Evolutionary conservation across 2,888 invertebrate genomes (phyloP), one percentile per base, ranked within the genome.

Genomic region (Morpho achilles): DNA sequence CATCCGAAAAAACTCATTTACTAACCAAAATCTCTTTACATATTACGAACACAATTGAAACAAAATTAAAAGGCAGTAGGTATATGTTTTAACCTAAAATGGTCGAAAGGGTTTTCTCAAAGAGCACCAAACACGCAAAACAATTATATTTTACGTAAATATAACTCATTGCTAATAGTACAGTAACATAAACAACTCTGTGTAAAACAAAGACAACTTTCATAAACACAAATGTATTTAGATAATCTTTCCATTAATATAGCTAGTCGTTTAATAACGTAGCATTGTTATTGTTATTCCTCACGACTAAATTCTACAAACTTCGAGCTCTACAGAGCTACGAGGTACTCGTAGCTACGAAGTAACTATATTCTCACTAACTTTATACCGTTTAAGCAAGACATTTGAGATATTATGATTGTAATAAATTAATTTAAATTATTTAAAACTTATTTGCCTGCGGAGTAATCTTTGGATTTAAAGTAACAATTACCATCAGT

Each of bases 331-430:
- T 72, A 69, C 69, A 64, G 40, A 51, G 67, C 74, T 78, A 76
- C 75, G 72, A 48, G 45, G 43, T 16, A 16, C 16, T 16, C 16
- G 59, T 61, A 16, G 68, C 76, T 76, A 77, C 74, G 73, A 59
- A 58, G 54, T 47, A 50, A 54, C 10, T 49, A 16, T 50, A 22
- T 4, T 52, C 45, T 45, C 52, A 52, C 32, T 40, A 44, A 52
- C 52, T 52, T 52, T 45, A 8, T 10, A 10, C 44, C 52, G 39
- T 52, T 43, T n/a, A 9, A 16, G 52, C 44, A 39, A 39, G 42
- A 52, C 44, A 39, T 44, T 45, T 39, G 32, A 10, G 22, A 46
- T 46, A 23, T 47, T 32, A 40, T n/a, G 10, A 41, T 41, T 47
- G 9, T 5, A 54, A 41, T 54, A 16, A 46, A 9, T 32, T 45